Conservation (phyloP, 2,113 vertebrate genomes). For the Nicator chloris region DNA sequence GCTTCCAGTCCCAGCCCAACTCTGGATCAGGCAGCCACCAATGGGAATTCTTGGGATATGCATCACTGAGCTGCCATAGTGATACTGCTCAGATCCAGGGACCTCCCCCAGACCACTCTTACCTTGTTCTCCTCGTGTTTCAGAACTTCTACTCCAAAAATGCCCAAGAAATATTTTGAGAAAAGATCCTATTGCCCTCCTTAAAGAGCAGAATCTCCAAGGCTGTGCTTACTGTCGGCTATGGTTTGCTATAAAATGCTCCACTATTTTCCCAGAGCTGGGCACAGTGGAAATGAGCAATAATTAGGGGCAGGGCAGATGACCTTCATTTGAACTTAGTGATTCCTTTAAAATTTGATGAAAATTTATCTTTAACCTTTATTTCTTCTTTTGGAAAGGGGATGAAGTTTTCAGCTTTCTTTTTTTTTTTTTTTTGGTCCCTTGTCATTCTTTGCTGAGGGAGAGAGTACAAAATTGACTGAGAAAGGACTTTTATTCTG, state of each 20-base stretch:
- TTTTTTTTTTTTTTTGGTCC: not conserved
- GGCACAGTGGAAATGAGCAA: not conserved
- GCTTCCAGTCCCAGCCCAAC: accelerated
- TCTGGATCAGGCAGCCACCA: not conserved
- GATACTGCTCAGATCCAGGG: not conserved
- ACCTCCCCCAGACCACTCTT: not conserved
- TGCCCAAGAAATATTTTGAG: not conserved
- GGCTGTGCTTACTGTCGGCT: not conserved
- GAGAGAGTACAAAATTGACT: not conserved
- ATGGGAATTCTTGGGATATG: not conserved
- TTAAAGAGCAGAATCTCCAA: not conserved
- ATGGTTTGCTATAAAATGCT: not conserved
- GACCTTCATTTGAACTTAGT: not conserved
- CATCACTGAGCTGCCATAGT: not conserved
- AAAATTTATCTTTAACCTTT: not conserved
- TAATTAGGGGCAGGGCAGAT: not conserved
- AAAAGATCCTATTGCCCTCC: not conserved
- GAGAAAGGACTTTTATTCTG: constrained; percentile 13
- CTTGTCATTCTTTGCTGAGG: not conserved
- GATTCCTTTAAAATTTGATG: not conserved
- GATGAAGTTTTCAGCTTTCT: not conserved
- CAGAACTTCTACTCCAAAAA: not conserved
- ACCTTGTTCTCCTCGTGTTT: not conserved
- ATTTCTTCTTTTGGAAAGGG: not conserved
- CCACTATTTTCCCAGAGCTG: not conserved